A percentile compares a stretch with the other conserved stretches of the same genome.
phyloP scores from a whole-genome alignment of 1,140 invertebrate genomes.

The Drosophila pallidifrons region DNA sequence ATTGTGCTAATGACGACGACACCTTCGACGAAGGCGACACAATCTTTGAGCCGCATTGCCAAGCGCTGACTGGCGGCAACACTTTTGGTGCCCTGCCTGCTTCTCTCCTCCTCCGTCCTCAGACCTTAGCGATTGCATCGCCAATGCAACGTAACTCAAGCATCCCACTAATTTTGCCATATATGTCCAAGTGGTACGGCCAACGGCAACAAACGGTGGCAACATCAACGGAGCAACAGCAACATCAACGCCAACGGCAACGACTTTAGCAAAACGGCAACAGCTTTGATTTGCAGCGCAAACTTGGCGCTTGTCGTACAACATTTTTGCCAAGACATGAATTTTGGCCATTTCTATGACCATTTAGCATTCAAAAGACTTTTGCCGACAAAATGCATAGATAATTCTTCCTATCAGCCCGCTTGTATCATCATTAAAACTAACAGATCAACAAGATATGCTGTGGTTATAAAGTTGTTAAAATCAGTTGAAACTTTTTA shows the following conservation, averaged over 20 bases:
- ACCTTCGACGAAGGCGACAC: constrained; percentile 44
- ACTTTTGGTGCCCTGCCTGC: constrained; percentile 1
- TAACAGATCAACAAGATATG: background rate
- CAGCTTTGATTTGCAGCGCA: constrained; percentile 67
- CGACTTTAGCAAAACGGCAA: constrained; percentile 21
- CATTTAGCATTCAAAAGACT: constrained; percentile 56
- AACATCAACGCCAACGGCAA: constrained; percentile 32
- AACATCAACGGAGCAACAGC: constrained; percentile 11
- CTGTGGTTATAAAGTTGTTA: background rate
- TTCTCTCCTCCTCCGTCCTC: background rate
- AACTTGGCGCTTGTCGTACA: constrained; percentile 83
- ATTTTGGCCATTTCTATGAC: constrained; percentile 51
- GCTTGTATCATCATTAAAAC: constrained; percentile 1
- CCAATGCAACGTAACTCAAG: constrained; percentile 52
- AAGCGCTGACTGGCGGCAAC: constrained; percentile 8
- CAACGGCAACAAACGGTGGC: constrained; percentile 22
- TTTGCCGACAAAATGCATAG: constrained; percentile 46
- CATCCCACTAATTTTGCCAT: constrained; percentile 81
- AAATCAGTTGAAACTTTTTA: background rate
- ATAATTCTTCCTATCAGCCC: constrained; percentile 2
- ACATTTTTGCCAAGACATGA: constrained; percentile 66
- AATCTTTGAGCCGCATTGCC: too few species aligned
- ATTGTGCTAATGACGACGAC: constrained; percentile 77
- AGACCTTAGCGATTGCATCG: background rate
- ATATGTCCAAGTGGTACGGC: constrained; percentile 75